phyloP scores from a whole-genome alignment of 1,140 invertebrate species.

The Sipha flava region DNA sequence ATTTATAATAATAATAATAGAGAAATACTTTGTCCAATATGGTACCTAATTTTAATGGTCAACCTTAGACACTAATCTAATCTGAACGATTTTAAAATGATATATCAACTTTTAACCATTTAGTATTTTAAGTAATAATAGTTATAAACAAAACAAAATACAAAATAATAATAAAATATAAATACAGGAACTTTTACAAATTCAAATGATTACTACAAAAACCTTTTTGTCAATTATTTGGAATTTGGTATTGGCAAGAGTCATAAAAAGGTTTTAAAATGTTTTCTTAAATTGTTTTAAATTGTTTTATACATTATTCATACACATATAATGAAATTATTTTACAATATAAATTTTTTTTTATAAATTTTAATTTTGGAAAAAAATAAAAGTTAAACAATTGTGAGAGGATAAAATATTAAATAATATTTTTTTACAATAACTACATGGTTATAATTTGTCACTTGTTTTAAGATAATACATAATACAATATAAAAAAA shows the following conservation, averaged over 20 bases:
- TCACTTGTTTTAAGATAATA: neutral
- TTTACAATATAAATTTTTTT: neutral
- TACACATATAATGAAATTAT: neutral
- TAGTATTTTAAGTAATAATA: neutral
- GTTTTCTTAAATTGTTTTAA: neutral
- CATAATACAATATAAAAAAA: neutral
- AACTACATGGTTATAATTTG: neutral
- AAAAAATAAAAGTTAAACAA: neutral
- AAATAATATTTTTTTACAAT: neutral
- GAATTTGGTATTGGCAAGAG: constrained; percentile 2
- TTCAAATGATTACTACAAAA: neutral
- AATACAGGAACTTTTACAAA: constrained; percentile 28
- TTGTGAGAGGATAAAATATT: too few species aligned
- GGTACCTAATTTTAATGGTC: neutral
- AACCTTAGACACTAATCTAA: neutral
- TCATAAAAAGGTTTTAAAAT: neutral
- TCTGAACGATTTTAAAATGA: too few species aligned
- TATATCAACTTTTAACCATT: neutral
- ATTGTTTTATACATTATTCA: neutral
- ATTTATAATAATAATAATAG: too few species aligned
- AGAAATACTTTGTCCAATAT: neutral
- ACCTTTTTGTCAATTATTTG: neutral
- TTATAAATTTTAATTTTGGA: neutral
- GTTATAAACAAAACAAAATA: neutral
- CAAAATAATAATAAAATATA: constrained; percentile 7